A percentile compares a stretch with the other conserved stretches of the same genome.
These are phyloP conservation scores for Andrena hattorfiana DNA, from an alignment of 2,888 invertebrate species.

Conservation along the genomic window DNA sequence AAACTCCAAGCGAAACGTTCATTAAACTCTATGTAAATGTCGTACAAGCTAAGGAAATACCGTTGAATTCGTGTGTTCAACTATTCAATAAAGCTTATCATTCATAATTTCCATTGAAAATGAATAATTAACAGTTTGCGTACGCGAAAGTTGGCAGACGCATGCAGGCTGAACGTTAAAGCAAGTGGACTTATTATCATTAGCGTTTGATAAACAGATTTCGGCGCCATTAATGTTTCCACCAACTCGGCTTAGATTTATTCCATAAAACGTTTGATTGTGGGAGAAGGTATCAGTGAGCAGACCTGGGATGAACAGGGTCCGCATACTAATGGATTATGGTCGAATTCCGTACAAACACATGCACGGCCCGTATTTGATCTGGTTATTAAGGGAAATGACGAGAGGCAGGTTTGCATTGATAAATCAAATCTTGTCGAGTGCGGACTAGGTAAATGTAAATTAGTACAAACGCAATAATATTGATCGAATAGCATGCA, in stretches of 20 bases:
- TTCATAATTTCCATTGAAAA: too few species aligned
- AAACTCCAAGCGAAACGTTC: too few species aligned
- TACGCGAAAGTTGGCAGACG: too few species aligned
- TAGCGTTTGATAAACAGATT: slow-evolving; percentile 18
- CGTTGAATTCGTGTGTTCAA: too few species aligned
- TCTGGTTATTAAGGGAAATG: slow-evolving; percentile 45
- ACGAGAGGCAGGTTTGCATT: slow-evolving; percentile 16
- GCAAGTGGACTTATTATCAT: slow-evolving; percentile 7
- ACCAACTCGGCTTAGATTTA: slow-evolving; percentile 21
- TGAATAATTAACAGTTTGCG: too few species aligned
- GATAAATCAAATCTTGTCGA: slow-evolving; percentile 34
- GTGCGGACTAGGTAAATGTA: slow-evolving; percentile 26
- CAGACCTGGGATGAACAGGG: slow-evolving; percentile 24
- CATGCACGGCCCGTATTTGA: slow-evolving; percentile 40
- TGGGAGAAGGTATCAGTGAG: slow-evolving; percentile 32
- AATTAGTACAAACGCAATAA: slow-evolving; percentile 21
- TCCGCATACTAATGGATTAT: slow-evolving; percentile 48
- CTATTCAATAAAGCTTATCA: too few species aligned
- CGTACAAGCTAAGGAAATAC: too few species aligned
- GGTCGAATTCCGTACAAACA: slow-evolving; percentile 53
- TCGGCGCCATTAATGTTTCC: slow-evolving; percentile 31
- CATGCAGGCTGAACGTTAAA: not conserved
- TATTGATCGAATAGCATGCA: slow-evolving; percentile 1
- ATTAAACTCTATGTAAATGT: too few species aligned
- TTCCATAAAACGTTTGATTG: slow-evolving; percentile 29